Conservation (phyloP, 2,113 vertebrate species). For the Murina feae region DNA sequence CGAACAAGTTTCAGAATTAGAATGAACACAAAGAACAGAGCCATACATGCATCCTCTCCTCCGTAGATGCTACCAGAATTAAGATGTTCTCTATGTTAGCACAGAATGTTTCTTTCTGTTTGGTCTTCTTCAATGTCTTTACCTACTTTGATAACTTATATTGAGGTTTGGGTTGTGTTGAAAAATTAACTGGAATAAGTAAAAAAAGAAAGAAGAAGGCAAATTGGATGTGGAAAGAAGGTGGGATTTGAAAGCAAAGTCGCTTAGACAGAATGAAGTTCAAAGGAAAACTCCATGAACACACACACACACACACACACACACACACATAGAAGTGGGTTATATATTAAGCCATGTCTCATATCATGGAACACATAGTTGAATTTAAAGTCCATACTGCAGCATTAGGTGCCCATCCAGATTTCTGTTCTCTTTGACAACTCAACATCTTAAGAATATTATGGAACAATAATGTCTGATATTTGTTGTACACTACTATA, state of each 20-base stretch:
- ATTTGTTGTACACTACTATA: not conserved
- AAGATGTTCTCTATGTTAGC: not conserved
- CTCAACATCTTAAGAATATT: not conserved
- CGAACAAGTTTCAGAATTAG: not conserved
- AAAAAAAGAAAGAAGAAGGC: not conserved
- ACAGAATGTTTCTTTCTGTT: not conserved
- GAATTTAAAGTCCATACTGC: not conserved
- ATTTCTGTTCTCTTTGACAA: not conserved
- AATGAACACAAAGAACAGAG: not conserved
- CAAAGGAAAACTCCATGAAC: not conserved
- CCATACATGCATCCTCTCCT: not conserved
- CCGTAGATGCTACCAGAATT: not conserved
- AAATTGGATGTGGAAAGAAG: not conserved
- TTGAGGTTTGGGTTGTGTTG: not conserved
- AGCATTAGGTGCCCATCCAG: not conserved
- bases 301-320: not conserved
- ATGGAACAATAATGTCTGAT: not conserved
- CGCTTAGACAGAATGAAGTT: not conserved
- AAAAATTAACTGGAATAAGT: not conserved
- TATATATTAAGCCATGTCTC: not conserved
- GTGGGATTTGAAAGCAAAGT: not conserved
- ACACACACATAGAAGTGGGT: not conserved
- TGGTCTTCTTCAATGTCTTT: not conserved
- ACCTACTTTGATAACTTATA: not conserved
- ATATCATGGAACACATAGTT: not conserved